Conservation (phyloP, 2,888 invertebrate species). For the Blastobasis lacticolella region DNA sequence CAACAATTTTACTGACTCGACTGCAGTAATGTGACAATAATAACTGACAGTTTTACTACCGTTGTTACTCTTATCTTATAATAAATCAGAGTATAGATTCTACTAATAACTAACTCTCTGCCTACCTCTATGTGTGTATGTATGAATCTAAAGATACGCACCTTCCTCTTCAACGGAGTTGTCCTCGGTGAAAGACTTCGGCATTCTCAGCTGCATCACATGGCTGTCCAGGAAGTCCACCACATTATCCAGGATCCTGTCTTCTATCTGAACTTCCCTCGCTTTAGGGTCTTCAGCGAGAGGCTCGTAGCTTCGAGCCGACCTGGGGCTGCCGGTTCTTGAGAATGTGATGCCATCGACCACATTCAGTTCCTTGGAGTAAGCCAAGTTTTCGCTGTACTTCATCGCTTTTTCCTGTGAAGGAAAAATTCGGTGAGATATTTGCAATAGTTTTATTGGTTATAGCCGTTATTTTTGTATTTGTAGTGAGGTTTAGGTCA, state of each 20-base stretch:
- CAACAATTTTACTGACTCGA: too few relatives aligned
- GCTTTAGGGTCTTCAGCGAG: conserved; percentile 56
- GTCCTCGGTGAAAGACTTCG: conserved; percentile 58
- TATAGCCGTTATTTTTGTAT: background rate
- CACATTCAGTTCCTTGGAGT: conserved; percentile 53
- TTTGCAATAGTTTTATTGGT: background rate
- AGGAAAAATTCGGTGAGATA: conserved; percentile 1
- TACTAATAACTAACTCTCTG: too few relatives aligned
- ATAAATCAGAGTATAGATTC: too few relatives aligned
- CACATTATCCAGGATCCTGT: conserved; percentile 62
- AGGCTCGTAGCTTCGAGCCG: conserved; percentile 61
- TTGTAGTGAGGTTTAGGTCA: background rate
- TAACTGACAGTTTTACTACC: too few relatives aligned
- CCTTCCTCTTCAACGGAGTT: conserved; percentile 66
- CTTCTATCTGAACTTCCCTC: conserved; percentile 56
- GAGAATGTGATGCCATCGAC: conserved; percentile 58
- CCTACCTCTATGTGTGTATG: too few relatives aligned
- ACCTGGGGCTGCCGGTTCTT: conserved; percentile 55
- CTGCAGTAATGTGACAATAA: too few relatives aligned
- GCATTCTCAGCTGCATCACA: conserved; percentile 61
- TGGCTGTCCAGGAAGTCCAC: conserved; percentile 63
- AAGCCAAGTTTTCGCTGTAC: conserved; percentile 58
- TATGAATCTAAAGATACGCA: conserved; percentile 16
- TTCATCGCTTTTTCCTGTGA: conserved; percentile 66
- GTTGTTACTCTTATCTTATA: too few relatives aligned